Evolutionary conservation across 2,113 vertebrate species (phyloP), one percentile per base, ranked within the genome.

Genomic region (Rana temporaria): DNA sequence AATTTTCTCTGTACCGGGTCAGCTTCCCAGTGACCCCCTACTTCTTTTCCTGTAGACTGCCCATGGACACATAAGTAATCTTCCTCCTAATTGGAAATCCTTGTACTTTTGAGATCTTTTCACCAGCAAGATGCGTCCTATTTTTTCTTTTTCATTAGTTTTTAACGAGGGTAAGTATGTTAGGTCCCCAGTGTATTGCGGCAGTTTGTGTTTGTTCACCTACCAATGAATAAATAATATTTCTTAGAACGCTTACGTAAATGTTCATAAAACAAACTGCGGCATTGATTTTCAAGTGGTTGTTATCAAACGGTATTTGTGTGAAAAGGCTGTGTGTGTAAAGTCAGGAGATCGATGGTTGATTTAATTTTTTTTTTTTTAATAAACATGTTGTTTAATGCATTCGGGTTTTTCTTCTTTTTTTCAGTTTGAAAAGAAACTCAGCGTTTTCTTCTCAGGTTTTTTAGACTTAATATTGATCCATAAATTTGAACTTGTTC

Each of bases 151-250:
- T 48, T 48, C 42, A 48, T 48, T 48, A 12, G 0, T 48, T 48
- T 14, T 3, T 42, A 42, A 42, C 5, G 5, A 9, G 38, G 71
- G 34, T n/a, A 34, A 26, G 57, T 73, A 30, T 56, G 32, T 59
- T 26, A 34, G 1, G 71, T n/a, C 26, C 71, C 55, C 16, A 19
- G 52, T 0, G 18, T 59, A n/a, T 59, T 11, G 26, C 1, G 7
- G 52, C 55, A n/a, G 53, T 73, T 48, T 19, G 12, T 12, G 26
- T 30, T 53, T 24, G 15, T 17, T 57, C 26, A 20, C 53, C 57
- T 57, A 12, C 4, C 12, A 30, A 57, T 34, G 71, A 74, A 74
- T 74, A 74, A 74, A 74, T 74, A 74, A 72, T 56, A 38, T 38
- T 6, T 60, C 19, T 60, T 57, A 26, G 24, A 73, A n/a, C 26